These are phyloP conservation scores for Drosophila mulleri DNA, from an alignment of 2,888 invertebrate species.

Conservation along the genomic window DNA sequence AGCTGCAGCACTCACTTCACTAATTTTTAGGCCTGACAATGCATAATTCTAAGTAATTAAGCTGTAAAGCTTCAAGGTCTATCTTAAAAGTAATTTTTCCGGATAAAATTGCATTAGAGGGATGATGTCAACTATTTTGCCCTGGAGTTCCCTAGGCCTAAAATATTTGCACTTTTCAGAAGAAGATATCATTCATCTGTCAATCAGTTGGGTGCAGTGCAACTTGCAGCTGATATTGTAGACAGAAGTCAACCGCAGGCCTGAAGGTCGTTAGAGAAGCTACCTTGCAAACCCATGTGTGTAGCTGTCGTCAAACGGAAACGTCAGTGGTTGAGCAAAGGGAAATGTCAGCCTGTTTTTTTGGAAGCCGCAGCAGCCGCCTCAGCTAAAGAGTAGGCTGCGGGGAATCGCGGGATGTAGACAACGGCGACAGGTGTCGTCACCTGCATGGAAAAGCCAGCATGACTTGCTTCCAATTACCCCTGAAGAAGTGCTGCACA, in stretches of 20 bases:
- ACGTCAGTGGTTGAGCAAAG: conserved; percentile 55
- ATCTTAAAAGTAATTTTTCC: background rate
- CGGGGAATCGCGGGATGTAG: conserved; percentile 11
- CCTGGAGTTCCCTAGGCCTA: background rate
- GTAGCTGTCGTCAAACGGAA: conserved; percentile 44
- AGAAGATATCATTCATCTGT: background rate
- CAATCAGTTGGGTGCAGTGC: conserved; percentile 14
- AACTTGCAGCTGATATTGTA: conserved; percentile 36
- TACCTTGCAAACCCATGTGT: conserved; percentile 11
- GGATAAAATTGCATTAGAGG: too few species aligned
- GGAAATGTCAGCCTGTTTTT: conserved; percentile 72
- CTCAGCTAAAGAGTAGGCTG: background rate
- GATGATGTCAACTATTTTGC: background rate
- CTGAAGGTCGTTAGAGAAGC: too few species aligned
- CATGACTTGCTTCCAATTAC: conserved; percentile 23
- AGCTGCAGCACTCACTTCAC: background rate
- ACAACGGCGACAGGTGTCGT: conserved; percentile 66
- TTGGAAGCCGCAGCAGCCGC: conserved; percentile 57
- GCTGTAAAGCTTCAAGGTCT: background rate
- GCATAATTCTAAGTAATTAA: background rate
- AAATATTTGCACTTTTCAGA: background rate
- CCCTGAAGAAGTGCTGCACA: conserved; percentile 5
- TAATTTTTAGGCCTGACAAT: background rate
- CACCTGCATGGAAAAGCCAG: conserved; percentile 58
- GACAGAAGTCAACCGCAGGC: conserved; percentile 29